Evolutionary conservation across 2,797 vertebrate species (phyloP), one percentile per base, ranked within the genome.

Genomic region (Argentina silus): DNA sequence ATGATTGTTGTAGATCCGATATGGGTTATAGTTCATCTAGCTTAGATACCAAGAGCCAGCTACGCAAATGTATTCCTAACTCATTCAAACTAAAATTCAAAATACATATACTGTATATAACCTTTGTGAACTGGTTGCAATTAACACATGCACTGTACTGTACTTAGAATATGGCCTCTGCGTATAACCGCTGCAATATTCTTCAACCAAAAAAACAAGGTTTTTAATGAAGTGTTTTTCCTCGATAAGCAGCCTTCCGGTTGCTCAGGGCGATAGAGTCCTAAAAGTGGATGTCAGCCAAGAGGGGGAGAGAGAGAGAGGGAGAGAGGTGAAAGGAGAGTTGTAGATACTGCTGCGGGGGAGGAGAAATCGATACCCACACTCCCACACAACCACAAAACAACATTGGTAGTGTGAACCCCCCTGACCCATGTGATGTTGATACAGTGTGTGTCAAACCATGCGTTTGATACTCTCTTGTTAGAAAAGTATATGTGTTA

Each of bases 311-410:
- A 50, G 12, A 56, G 75, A 79, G 14, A 19, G 82, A 69, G 55
- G 64, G 73, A 77, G 70, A 75, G 80, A 83, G 70, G 81, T 78
- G 78, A 77, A 84, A 69, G 50, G 74, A 81, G 77, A 61, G 72
- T 69, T 74, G 75, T 36, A 75, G 72, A 6, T 72, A 79, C 11
- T 6, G 82, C 89, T 89, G 55, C 75, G 42, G 89, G 88, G 84
- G 76, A 69, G 82, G 75, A 82, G 74, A 36, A 74, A 90, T 92
- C 90, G 36, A 92, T 92, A 75, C 71, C 6, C 75, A 19, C 43
- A 79, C 89, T 84, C 90, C 89, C 77, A 91, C 89, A 71, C 90
- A 85, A 42, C 72, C 36, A 78, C 80, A 67, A 82, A 83, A 84
- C 80, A 78, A 80, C 47, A 70, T 81, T 70, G 81, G 77, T 65